These are phyloP conservation scores for Eudyptes chrysolophus DNA, from an alignment of 2,113 vertebrate species.

Conservation along the genomic window DNA sequence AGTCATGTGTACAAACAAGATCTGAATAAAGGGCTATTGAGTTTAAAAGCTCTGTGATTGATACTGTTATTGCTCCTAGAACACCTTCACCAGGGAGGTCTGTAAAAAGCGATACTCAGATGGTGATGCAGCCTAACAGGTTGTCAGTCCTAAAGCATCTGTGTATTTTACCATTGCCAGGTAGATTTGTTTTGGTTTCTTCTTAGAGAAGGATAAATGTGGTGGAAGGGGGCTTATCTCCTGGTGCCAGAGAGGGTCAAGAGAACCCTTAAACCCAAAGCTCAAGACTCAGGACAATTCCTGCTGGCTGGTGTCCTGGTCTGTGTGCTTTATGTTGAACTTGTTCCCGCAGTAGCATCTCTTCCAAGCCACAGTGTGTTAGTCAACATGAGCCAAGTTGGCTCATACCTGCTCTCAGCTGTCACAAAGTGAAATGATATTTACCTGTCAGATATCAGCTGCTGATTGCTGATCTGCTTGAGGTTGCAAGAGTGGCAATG, in stretches of 20 bases:
- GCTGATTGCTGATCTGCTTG: neutral
- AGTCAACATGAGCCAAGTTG: neutral
- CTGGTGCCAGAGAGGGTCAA: neutral
- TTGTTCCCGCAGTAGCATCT: rapidly evolving
- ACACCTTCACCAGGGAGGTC: neutral
- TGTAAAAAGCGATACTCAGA: neutral
- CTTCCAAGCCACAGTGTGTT: neutral
- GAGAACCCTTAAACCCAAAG: neutral
- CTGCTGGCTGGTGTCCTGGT: neutral
- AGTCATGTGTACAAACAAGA: neutral
- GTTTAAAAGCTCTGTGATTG: neutral
- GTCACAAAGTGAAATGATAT: neutral
- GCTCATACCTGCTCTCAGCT: neutral
- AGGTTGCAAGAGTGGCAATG: neutral
- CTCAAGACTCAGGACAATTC: neutral
- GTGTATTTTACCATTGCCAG: neutral
- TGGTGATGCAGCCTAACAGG: neutral
- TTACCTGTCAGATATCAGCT: neutral
- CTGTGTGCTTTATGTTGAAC: neutral
- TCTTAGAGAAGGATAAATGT: neutral
- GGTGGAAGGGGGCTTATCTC: neutral
- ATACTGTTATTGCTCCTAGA: neutral
- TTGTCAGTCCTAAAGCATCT: neutral
- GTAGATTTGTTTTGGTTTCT: neutral
- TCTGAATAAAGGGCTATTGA: neutral